Percentiles rank a stretch among this genome's conserved stretches.
phyloP scores from a whole-genome alignment of 2,797 vertebrate genomes.

The Sebastes steindachneri region DNA sequence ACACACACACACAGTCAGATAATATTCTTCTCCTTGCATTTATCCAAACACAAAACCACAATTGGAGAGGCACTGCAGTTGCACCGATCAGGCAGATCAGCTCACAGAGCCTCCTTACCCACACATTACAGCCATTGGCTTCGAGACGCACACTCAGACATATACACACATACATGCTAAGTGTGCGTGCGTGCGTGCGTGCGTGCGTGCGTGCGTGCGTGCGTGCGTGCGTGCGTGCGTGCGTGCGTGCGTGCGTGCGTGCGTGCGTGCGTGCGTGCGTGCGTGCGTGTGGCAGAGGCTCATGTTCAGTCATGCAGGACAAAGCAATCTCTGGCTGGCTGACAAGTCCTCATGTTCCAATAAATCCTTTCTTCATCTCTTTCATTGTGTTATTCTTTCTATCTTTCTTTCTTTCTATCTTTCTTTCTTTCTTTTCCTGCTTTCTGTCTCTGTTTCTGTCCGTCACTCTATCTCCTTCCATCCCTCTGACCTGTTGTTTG shows the following conservation, averaged over 20 bases:
- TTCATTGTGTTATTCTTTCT: constrained; percentile 3
- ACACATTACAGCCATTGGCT: constrained; percentile 37
- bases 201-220: background rate
- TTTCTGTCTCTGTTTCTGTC: background rate
- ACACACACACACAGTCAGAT: constrained; percentile 7
- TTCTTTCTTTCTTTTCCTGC: background rate
- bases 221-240: background rate
- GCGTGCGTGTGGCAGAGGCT: constrained; percentile 9
- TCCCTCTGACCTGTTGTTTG: background rate
- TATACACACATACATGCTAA: background rate
- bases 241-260: background rate
- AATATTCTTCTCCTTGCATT: background rate
- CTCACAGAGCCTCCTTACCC: constrained; percentile 21
- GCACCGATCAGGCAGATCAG: constrained; percentile 14
- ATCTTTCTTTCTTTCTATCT: background rate
- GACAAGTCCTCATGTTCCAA: constrained; percentile 61
- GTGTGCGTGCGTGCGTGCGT: background rate
- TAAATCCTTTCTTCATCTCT: constrained; percentile 55
- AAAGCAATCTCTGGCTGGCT: constrained; percentile 67
- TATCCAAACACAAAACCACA: background rate
- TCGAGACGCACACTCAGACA: constrained; percentile 8
- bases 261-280: background rate
- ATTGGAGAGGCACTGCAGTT: constrained; percentile 11
- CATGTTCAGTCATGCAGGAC: constrained; percentile 68
- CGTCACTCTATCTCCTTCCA: background rate